Evolutionary conservation across 2,888 invertebrate species (phyloP).

Genomic region (Archips crataeganus): DNA sequence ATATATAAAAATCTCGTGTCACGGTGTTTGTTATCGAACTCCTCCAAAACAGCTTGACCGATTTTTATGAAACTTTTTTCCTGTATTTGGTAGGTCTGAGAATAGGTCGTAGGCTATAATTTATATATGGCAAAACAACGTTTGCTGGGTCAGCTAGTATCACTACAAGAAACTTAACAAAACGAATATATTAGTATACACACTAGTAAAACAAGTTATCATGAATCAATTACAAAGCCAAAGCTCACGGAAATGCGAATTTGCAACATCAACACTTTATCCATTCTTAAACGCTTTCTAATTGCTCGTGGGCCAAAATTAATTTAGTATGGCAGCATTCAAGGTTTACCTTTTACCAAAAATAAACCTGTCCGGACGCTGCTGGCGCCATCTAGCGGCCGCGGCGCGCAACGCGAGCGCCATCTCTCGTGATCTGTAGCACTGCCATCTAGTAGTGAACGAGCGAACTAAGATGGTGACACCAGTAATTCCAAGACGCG

Average conservation of each 20-base stretch:
- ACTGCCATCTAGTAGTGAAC: conserved; percentile 51
- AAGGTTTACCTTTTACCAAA: conserved; percentile 69
- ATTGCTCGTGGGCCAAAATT: conserved; percentile 47
- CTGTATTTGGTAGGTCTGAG: too few species aligned
- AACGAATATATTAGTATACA: too few species aligned
- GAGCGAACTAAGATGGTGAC: conserved; percentile 29
- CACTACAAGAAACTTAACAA: too few species aligned
- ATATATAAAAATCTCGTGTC: too few species aligned
- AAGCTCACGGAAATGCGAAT: background rate
- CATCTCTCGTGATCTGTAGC: conserved; percentile 44
- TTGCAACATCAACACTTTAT: background rate
- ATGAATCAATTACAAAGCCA: background rate
- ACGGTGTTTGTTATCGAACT: too few species aligned
- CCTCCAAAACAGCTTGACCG: too few species aligned
- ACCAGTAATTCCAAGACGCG: too few species aligned
- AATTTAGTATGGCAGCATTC: conserved; percentile 57
- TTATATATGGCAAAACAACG: too few species aligned
- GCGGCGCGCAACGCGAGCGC: conserved; percentile 34
- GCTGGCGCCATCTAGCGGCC: conserved; percentile 60
- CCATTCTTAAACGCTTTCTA: conserved; percentile 24
- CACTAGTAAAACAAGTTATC: background rate
- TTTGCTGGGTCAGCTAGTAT: too few species aligned
- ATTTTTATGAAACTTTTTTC: too few species aligned
- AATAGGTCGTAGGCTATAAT: too few species aligned
- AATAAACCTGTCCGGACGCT: conserved; percentile 65